phyloP scores from a whole-genome alignment of 2,888 invertebrate species.

The Tetragnatha montana region DNA sequence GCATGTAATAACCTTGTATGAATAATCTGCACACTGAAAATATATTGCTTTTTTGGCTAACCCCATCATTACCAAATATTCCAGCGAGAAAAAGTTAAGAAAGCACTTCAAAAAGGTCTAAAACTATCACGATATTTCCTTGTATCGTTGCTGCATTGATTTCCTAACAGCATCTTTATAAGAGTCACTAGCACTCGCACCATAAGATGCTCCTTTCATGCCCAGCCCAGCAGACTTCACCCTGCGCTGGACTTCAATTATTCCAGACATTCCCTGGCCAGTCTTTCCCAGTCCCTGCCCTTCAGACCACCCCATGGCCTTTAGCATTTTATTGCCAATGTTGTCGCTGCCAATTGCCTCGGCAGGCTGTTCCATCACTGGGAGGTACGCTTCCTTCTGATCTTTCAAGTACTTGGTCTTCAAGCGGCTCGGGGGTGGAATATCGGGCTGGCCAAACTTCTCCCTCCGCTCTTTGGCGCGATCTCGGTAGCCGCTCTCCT shows the following conservation, averaged over 20 bases:
- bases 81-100: no score
- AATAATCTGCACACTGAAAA: no score
- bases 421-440: constrained; percentile 84
- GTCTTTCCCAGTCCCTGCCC: constrained; percentile 95
- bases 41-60: no score
- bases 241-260: constrained; percentile 88
- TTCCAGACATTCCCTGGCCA: constrained; percentile 94
- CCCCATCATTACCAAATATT: no score
- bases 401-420: constrained; percentile 83
- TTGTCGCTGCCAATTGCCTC: constrained; percentile 89
- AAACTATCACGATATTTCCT: constrained; percentile 80
- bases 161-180: constrained; percentile 93
- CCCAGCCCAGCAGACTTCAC: constrained; percentile 90
- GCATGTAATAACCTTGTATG: no score
- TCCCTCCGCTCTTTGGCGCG: constrained; percentile 95
- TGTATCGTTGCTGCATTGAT: constrained; percentile 90
- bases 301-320: constrained; percentile 99
- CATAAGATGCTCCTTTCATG: constrained; percentile 86
- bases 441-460: constrained; percentile 90
- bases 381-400: constrained; percentile 71
- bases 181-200: constrained; percentile 87
- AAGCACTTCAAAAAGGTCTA: no score
- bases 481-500: constrained; percentile 84
- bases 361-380: constrained; percentile 80
- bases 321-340: constrained; percentile 94